Conservation (phyloP, 92 coral and sea anemone genomes). For the Scolanthus callimorphus region DNA sequence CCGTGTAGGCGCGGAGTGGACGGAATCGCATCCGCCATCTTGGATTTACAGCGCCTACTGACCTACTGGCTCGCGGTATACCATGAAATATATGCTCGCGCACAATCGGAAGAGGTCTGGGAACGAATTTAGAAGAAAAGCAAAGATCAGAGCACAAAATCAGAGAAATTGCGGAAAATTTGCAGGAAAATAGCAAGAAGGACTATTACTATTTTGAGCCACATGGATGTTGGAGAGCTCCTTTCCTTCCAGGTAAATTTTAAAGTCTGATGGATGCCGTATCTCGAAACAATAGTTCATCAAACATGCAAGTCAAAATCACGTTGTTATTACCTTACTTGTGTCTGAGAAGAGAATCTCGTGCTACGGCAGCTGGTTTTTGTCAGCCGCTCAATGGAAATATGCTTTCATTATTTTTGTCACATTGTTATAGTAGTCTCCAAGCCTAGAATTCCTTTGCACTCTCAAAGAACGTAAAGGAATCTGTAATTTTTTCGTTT, state of each 20-base stretch:
- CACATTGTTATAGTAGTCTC: too few relatives aligned
- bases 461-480: too few relatives aligned
- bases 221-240: conserved; percentile 70
- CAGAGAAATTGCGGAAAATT: neutral
- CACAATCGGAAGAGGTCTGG: conserved; percentile 5
- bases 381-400: too few relatives aligned
- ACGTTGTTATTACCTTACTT: too few relatives aligned
- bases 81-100: neutral
- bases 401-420: too few relatives aligned
- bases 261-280: neutral
- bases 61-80: neutral
- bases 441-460: too few relatives aligned
- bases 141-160: too few relatives aligned
- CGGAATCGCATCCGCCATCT: conserved; percentile 60
- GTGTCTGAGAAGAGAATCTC: too few relatives aligned
- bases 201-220: neutral
- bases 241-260: conserved; percentile 59
- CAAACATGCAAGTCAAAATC: neutral
- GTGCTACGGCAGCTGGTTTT: too few relatives aligned
- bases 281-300: neutral
- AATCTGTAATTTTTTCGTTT: too few relatives aligned
- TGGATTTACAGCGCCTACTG: conserved; percentile 11
- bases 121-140: conserved; percentile 2
- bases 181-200: neutral
- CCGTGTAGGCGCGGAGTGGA: conserved; percentile 68